Conservation (phyloP, 2,113 vertebrate species). For the Bos taurus region ARS-UCD2.0 NC_037331.1:51213001-51213500, state of each 20-base stretch:
- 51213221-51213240: neutral
- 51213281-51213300: neutral
- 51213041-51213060: neutral
- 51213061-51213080: neutral
- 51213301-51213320: fast-evolving
- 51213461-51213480: neutral
- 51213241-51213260: neutral
- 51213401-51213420: neutral
- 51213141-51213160: neutral
- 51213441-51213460: neutral
- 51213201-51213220: neutral
- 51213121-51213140: fast-evolving
- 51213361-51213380: neutral
- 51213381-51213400: neutral
- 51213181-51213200: neutral
- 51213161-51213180: neutral
- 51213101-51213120: neutral
- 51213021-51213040: neutral
- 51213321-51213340: neutral
- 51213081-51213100: too few species aligned
- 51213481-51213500: neutral
- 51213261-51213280: neutral
- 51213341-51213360: neutral
- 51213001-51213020: neutral
- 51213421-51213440: neutral